These are phyloP conservation scores for Dolichallabes microphthalmus DNA, from an alignment of 2,113 vertebrate genomes.

Conservation along the genomic window DNA sequence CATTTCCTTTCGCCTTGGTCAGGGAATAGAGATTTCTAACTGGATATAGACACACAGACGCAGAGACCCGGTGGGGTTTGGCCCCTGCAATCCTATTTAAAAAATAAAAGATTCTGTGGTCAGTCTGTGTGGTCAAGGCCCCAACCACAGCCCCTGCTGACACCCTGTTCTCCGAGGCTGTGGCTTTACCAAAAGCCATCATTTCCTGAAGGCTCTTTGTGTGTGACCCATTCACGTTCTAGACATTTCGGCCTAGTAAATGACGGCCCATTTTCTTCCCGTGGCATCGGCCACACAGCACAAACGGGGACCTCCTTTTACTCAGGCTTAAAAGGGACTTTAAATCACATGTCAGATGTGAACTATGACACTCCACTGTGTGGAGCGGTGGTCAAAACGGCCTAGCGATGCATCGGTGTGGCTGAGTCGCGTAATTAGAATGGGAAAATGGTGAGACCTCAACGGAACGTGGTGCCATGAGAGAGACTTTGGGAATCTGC, in stretches of 20 bases:
- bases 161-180: slow-evolving; percentile 69
- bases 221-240: slow-evolving; percentile 60
- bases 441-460: slow-evolving; percentile 52
- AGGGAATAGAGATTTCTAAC: slow-evolving; percentile 68
- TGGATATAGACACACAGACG: slow-evolving; percentile 65
- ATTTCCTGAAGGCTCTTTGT: slow-evolving; percentile 66
- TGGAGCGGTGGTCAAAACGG: slow-evolving; percentile 52
- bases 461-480: slow-evolving; percentile 54
- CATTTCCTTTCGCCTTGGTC: slow-evolving; percentile 64
- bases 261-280: slow-evolving; percentile 61
- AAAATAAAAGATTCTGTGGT: slow-evolving; percentile 65
- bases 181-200: slow-evolving; percentile 69
- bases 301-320: slow-evolving; percentile 50
- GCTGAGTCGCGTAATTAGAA: slow-evolving; percentile 61
- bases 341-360: slow-evolving; percentile 60
- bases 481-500: slow-evolving; percentile 64
- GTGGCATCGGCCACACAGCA: slow-evolving; percentile 50
- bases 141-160: slow-evolving; percentile 68
- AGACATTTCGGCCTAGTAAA: slow-evolving; percentile 61
- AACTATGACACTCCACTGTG: slow-evolving; percentile 51
- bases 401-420: slow-evolving; percentile 57
- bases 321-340: slow-evolving; percentile 51
- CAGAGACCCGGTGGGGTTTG: slow-evolving; percentile 59
- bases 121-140: slow-evolving; percentile 57
- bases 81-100: slow-evolving; percentile 45